These are phyloP conservation scores for Antheraea mylitta DNA, from an alignment of 1,140 invertebrate genomes.

Conservation along the genomic window DNA sequence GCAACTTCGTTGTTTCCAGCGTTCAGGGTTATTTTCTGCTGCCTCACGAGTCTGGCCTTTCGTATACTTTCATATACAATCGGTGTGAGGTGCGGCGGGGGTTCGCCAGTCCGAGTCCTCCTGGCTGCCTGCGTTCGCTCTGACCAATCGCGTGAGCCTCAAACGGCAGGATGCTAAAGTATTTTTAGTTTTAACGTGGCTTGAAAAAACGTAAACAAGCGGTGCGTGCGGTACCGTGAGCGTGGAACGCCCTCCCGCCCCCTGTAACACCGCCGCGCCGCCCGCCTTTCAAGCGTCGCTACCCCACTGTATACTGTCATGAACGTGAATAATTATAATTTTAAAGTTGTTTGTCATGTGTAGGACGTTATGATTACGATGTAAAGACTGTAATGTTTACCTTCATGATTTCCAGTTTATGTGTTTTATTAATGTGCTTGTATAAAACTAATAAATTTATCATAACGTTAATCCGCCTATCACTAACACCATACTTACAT, in stretches of 20 bases:
- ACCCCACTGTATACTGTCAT: constrained; percentile 18
- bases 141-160: constrained; percentile 68
- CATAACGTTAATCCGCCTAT: not conserved
- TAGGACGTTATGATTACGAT: constrained; percentile 27
- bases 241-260: constrained; percentile 43
- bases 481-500: too few species aligned
- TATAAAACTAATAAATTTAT: not conserved
- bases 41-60: constrained; percentile 56
- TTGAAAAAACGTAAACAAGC: constrained; percentile 73
- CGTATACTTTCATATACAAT: constrained; percentile 64
- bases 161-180: constrained; percentile 75
- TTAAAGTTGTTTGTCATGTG: constrained; percentile 31
- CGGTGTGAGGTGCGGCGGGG: constrained; percentile 33
- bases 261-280: constrained; percentile 27
- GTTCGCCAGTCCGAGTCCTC: constrained; percentile 44
- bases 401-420: constrained; percentile 19
- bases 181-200: constrained; percentile 75
- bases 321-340: constrained; percentile 34
- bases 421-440: not conserved
- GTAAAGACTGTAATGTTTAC: constrained; percentile 18
- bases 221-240: constrained; percentile 34
- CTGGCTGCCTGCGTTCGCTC: constrained; percentile 56
- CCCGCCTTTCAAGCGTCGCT: constrained; percentile 18
- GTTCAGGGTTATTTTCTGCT: constrained; percentile 77
- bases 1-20: constrained; percentile 60